Conservation (phyloP, 2,797 vertebrate species). For the Pangasius djambal region DNA sequence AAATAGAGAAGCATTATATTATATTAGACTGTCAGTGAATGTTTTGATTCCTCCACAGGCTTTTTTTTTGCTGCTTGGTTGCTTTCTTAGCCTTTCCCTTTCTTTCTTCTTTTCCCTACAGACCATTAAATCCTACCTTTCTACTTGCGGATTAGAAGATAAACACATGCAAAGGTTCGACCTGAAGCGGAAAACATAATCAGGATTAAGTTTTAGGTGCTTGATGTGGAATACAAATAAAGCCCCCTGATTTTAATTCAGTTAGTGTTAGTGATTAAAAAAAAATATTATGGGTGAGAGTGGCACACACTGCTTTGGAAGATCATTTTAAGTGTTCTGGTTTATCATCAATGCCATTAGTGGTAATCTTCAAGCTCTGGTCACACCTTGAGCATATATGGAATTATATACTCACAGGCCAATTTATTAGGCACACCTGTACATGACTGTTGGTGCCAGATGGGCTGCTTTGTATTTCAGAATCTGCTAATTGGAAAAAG, state of each 20-base stretch:
- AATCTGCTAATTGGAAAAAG: neutral
- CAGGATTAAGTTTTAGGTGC: neutral
- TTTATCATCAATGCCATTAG: neutral
- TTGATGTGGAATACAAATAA: neutral
- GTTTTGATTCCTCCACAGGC: conserved; percentile 31
- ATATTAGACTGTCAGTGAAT: conserved; percentile 40
- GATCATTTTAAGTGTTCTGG: neutral
- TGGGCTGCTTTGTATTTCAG: neutral
- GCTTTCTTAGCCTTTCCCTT: conserved; percentile 1
- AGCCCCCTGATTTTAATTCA: neutral
- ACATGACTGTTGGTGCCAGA: neutral
- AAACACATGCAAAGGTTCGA: neutral
- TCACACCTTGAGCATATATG: neutral
- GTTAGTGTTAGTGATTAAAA: neutral
- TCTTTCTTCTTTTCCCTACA: neutral
- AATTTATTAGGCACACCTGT: neutral
- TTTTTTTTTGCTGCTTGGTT: conserved; percentile 28
- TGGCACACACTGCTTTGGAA: neutral
- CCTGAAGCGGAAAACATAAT: neutral
- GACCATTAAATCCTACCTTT: neutral
- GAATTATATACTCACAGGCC: neutral
- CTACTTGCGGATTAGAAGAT: neutral
- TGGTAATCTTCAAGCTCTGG: neutral
- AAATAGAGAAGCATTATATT: conserved; percentile 30
- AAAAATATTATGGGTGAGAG: neutral